Percentiles rank a stretch among this genome's conserved stretches.
Evolutionary conservation across 2,888 invertebrate genomes (phyloP).

Genomic region (Alloscopus bannaensis): DNA sequence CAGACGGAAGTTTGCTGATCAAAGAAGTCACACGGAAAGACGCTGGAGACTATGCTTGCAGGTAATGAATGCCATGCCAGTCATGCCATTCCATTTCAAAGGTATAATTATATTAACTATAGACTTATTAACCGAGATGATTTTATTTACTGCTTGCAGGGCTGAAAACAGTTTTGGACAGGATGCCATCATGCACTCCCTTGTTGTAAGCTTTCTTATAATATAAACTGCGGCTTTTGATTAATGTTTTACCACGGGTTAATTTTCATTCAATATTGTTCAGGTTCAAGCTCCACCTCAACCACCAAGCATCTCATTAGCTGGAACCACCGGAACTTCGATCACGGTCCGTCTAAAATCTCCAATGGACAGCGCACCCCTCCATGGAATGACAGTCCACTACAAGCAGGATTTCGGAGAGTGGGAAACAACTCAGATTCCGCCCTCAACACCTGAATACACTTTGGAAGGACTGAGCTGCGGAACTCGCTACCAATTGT

Average conservation of each 20-base stretch:
- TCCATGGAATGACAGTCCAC: constrained; percentile 93
- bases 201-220: constrained; percentile 72
- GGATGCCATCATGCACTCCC: constrained; percentile 71
- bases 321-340: constrained; percentile 85
- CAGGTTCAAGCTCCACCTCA: constrained; percentile 82
- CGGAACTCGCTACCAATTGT: constrained; percentile 94
- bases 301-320: constrained; percentile 84
- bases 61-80: too few relatives aligned
- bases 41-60: constrained; percentile 85
- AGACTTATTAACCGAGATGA: neutral
- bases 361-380: constrained; percentile 87
- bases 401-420: constrained; percentile 97
- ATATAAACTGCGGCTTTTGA: neutral
- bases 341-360: constrained; percentile 84
- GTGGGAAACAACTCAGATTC: constrained; percentile 88
- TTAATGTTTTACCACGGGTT: neutral
- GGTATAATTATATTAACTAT: constrained; percentile 79
- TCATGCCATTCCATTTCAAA: too few relatives aligned
- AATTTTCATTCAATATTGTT: too few relatives aligned
- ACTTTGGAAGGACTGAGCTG: constrained; percentile 92
- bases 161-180: constrained; percentile 72
- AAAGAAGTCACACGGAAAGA: constrained; percentile 92
- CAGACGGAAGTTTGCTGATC: constrained; percentile 93
- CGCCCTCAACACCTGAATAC: constrained; percentile 81
- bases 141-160: constrained; percentile 6